A percentile compares a stretch with the other conserved stretches of the same genome.
Conservation (phyloP, 2,113 vertebrate genomes). For the Scolopax mira region DNA sequence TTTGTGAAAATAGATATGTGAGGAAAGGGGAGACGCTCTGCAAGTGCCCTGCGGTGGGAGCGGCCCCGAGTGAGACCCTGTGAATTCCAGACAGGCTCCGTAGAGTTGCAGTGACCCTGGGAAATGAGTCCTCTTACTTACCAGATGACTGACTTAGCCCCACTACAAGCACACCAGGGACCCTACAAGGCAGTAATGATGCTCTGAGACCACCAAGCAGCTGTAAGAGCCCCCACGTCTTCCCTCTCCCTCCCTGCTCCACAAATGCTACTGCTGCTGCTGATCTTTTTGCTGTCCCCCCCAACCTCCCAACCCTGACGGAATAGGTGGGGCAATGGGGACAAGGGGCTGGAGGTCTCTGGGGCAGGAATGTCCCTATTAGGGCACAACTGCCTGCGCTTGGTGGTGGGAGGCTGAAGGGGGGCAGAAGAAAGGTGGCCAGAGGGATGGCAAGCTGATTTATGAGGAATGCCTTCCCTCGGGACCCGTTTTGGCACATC, state of each 20-base stretch:
- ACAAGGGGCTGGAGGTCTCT: not conserved
- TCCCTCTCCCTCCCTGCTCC: not conserved
- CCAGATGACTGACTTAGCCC: not conserved
- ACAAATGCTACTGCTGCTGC: not conserved
- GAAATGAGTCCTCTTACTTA: not conserved
- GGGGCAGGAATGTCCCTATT: not conserved
- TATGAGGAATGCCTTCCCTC: not conserved
- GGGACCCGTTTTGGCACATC: not conserved
- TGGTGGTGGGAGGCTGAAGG: not conserved
- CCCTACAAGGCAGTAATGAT: not conserved
- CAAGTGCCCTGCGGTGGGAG: not conserved
- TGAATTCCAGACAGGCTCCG: not conserved
- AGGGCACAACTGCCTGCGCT: not conserved
- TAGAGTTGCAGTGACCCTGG: not conserved
- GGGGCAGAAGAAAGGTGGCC: not conserved
- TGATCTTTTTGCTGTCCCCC: not conserved
- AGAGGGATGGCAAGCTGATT: not conserved
- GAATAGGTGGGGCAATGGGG: not conserved
- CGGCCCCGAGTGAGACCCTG: not conserved
- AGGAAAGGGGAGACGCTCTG: constrained; percentile 38
- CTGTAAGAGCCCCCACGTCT: not conserved
- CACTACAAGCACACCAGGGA: not conserved
- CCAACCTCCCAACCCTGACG: not conserved
- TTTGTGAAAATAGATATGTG: constrained; percentile 57
- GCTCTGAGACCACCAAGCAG: not conserved